Percentiles rank a stretch among this genome's conserved stretches.
Evolutionary conservation across 2,888 invertebrate genomes (phyloP).

Genomic region (Reticulitermes lucifugus): DNA sequence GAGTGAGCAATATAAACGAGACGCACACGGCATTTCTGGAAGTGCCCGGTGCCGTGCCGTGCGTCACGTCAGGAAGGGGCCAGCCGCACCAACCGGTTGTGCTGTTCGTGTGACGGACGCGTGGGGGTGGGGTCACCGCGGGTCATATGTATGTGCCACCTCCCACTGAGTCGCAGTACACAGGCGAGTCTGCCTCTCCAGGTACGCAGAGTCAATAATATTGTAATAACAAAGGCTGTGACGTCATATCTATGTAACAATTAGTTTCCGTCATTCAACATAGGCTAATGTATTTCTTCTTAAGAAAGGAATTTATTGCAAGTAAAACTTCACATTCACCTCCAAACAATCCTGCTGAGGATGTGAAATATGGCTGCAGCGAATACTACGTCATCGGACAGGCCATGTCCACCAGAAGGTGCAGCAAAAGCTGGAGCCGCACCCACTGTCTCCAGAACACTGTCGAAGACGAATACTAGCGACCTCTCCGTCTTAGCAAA

Average conservation of each 20-base stretch:
- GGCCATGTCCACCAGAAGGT: neutral
- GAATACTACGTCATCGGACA: slow-evolving; percentile 2
- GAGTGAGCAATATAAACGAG: too few species aligned
- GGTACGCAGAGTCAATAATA: neutral
- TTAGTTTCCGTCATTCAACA: neutral
- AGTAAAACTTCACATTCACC: neutral
- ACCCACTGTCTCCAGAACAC: neutral
- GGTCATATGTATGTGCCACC: slow-evolving; percentile 1
- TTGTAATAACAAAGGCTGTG: neutral
- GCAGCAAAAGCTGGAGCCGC: slow-evolving; percentile 5
- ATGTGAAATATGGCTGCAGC: neutral
- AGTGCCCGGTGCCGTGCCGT: neutral
- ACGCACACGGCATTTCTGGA: too few species aligned
- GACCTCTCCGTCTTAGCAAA: neutral
- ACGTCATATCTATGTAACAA: neutral
- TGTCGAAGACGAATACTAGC: neutral
- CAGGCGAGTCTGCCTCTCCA: too few species aligned
- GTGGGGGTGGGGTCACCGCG: neutral
- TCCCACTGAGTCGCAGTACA: neutral
- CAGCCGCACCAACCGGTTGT: neutral
- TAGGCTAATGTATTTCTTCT: neutral
- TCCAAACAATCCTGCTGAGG: neutral
- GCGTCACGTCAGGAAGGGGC: too few species aligned
- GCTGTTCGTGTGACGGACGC: slow-evolving; percentile 20
- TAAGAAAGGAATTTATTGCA: neutral